These are phyloP conservation scores for Callocephalon fimbriatum DNA, from an alignment of 2,113 vertebrate species.

Conservation along the genomic window DNA sequence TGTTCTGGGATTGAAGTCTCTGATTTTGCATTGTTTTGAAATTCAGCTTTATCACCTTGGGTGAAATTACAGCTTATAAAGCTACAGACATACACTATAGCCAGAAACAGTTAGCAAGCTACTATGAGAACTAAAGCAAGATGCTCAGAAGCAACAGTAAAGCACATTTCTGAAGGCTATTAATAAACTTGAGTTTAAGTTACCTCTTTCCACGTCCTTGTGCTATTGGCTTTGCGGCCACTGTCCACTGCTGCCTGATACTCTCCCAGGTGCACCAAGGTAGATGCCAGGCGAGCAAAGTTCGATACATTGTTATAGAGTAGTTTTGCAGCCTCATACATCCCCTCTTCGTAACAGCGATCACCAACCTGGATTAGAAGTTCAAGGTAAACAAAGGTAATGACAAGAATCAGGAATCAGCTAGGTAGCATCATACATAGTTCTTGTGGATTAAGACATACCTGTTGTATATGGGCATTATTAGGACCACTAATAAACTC, in stretches of 20 bases:
- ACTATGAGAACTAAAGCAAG: background rate
- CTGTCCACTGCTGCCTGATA: slow-evolving; percentile 94
- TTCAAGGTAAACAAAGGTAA: background rate
- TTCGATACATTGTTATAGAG: slow-evolving; percentile 91
- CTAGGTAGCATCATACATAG: background rate
- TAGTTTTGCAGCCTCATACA: slow-evolving; percentile 90
- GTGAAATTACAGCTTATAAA: background rate
- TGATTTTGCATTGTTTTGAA: background rate
- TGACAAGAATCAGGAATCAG: background rate
- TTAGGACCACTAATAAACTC: slow-evolving; percentile 91
- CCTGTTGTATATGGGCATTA: slow-evolving; percentile 94
- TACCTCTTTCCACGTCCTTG: slow-evolving; percentile 93
- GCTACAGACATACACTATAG: background rate
- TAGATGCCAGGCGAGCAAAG: slow-evolving; percentile 89
- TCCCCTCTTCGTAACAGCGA: slow-evolving; percentile 88
- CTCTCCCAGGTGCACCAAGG: slow-evolving; percentile 88
- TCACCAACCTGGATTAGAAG: slow-evolving; percentile 84
- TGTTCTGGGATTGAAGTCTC: background rate
- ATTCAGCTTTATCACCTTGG: background rate
- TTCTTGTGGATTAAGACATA: slow-evolving; percentile 39
- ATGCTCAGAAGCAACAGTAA: background rate
- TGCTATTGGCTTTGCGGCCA: slow-evolving; percentile 90
- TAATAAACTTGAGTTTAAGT: background rate
- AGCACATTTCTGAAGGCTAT: background rate
- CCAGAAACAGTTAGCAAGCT: background rate